Percentiles rank a stretch among this genome's conserved stretches.
Conservation (phyloP, 2,888 invertebrate genomes). For the Sicus ferrugineus region DNA sequence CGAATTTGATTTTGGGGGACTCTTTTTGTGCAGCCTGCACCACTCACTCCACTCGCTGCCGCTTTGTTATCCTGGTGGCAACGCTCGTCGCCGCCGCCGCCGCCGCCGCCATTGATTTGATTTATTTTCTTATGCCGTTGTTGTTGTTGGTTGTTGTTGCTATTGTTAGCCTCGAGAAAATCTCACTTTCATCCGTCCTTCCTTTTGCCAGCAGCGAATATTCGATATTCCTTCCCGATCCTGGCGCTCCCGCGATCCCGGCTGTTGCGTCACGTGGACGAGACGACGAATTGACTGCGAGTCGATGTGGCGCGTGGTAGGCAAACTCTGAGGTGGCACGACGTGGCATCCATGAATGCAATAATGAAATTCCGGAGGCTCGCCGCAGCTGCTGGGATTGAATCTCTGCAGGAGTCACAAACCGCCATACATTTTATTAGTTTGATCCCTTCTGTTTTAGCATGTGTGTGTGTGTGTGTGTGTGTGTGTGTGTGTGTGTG, state of each 20-base stretch:
- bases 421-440: not conserved
- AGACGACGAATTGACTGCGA: not conserved
- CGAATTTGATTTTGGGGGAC: conserved; percentile 27
- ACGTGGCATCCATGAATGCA: conserved; percentile 6
- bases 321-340: not conserved
- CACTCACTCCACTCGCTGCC: not conserved
- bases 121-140: conserved; percentile 21
- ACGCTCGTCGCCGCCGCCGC: conserved; percentile 15
- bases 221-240: not conserved
- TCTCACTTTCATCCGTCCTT: not conserved
- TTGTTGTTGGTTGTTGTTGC: conserved; percentile 16
- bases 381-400: conserved; percentile 20
- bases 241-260: not conserved
- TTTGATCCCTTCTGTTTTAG: not conserved
- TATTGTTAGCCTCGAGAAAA: conserved; percentile 5
- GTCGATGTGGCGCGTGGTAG: not conserved
- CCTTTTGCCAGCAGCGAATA: not conserved
- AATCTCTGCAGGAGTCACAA: not conserved
- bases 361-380: conserved; percentile 38
- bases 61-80: not conserved
- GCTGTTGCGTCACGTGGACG: not conserved
- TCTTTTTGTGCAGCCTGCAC: not conserved
- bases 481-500: not conserved
- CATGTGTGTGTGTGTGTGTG: not conserved
- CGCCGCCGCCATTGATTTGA: conserved; percentile 24